phyloP scores from a whole-genome alignment of 2,888 invertebrate genomes.

The Charanyca ferruginea region DNA sequence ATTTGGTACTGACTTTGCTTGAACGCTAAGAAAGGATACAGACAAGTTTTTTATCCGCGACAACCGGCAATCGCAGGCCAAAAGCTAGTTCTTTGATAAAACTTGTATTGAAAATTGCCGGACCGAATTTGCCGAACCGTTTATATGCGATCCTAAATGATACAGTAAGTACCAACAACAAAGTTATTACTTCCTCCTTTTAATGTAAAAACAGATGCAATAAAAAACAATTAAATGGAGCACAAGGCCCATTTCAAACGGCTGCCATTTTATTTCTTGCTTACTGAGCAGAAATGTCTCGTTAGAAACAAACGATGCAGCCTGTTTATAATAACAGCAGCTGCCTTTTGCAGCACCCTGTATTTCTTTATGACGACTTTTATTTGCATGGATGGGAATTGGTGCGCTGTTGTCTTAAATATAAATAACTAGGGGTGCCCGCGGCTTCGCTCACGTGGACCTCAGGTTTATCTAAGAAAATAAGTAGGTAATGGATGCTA shows the following conservation, averaged over 20 bases:
- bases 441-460: background rate
- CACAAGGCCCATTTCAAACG: constrained; percentile 19
- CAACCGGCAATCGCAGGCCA: too few relatives aligned
- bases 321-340: constrained; percentile 41
- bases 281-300: constrained; percentile 36
- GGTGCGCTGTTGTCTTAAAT: constrained; percentile 4
- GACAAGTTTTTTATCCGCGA: too few relatives aligned
- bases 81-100: too few relatives aligned
- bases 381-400: constrained; percentile 31
- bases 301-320: constrained; percentile 43
- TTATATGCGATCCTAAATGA: background rate
- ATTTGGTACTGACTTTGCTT: too few relatives aligned
- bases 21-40: too few relatives aligned
- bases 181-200: constrained; percentile 3
- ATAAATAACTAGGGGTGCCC: background rate
- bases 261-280: constrained; percentile 22
- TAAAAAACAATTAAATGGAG: constrained; percentile 34
- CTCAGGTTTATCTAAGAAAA: background rate
- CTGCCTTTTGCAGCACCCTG: constrained; percentile 32
- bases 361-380: constrained; percentile 26
- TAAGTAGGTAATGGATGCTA: too few relatives aligned
- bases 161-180: background rate
- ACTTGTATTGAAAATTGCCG: too few relatives aligned
- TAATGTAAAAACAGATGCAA: constrained; percentile 17
- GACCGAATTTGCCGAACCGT: too few relatives aligned